Percentiles rank a stretch among this genome's conserved stretches.
phyloP scores from a whole-genome alignment of 2,113 vertebrate genomes.

The Sardina pilchardus region DNA sequence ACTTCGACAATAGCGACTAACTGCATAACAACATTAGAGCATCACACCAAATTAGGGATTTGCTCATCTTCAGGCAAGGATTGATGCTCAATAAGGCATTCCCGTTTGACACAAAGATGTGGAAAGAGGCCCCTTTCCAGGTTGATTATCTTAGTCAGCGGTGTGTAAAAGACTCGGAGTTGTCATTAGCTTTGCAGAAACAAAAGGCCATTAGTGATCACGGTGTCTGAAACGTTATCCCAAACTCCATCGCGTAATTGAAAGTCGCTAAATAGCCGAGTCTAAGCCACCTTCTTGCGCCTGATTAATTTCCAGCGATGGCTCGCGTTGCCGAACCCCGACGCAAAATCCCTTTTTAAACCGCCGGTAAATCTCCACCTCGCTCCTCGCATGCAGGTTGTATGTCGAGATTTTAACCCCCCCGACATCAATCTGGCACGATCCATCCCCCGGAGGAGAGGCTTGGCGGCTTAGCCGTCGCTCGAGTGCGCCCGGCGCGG shows the following conservation, averaged over 20 bases:
- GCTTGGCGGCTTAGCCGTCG: background rate
- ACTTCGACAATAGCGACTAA: background rate
- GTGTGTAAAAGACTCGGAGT: background rate
- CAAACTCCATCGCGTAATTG: background rate
- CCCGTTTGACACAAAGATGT: background rate
- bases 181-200: background rate
- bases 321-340: background rate
- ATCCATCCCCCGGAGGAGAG: background rate
- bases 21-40: background rate
- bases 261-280: background rate
- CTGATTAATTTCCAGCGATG: background rate
- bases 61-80: background rate
- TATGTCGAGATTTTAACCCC: background rate
- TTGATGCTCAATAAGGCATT: background rate
- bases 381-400: background rate
- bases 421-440: background rate
- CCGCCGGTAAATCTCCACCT: background rate
- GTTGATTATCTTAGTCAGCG: background rate
- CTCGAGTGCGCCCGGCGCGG: no score
- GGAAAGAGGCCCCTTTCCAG: background rate
- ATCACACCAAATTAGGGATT: background rate
- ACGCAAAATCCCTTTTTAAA: background rate
- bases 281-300: background rate
- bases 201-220: background rate
- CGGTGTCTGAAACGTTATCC: background rate